Conservation (phyloP, 2,113 vertebrate genomes). For the Fulmarus glacialis region DNA sequence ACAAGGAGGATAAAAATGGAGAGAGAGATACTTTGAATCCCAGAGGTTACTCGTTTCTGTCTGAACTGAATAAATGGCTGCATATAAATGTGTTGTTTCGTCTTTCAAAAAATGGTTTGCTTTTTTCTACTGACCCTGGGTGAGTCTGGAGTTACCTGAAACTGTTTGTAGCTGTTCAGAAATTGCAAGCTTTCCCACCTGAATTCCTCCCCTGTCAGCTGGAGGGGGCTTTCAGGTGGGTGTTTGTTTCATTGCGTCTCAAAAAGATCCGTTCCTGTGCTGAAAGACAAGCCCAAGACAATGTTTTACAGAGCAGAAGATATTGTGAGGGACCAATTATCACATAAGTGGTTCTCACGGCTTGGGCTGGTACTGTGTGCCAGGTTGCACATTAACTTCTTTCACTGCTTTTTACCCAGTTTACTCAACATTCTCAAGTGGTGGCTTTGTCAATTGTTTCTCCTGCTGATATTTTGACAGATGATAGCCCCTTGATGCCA, state of each 20-base stretch:
- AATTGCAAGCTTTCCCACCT: constrained; percentile 75
- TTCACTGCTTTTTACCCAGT: constrained; percentile 76
- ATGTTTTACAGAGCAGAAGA: constrained; percentile 77
- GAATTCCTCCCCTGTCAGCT: constrained; percentile 69
- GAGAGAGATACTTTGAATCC: not conserved
- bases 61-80: constrained; percentile 28
- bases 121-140: constrained; percentile 27
- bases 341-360: constrained; percentile 84
- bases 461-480: constrained; percentile 80
- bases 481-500: constrained; percentile 79
- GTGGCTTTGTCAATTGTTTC: constrained; percentile 87
- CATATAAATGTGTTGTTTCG: constrained; percentile 41
- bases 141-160: constrained; percentile 77
- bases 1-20: not conserved
- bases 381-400: constrained; percentile 84
- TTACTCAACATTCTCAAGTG: constrained; percentile 80
- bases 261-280: constrained; percentile 81
- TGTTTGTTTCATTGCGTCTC: constrained; percentile 78
- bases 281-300: constrained; percentile 83
- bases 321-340: constrained; percentile 77
- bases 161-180: constrained; percentile 69
- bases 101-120: constrained; percentile 66
- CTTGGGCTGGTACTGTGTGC: constrained; percentile 77
- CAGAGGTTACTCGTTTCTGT: constrained; percentile 34
- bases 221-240: constrained; percentile 59